Evolutionary conservation across 1,140 invertebrate genomes (phyloP).

Genomic region (Hydropsyche tenuis): DNA sequence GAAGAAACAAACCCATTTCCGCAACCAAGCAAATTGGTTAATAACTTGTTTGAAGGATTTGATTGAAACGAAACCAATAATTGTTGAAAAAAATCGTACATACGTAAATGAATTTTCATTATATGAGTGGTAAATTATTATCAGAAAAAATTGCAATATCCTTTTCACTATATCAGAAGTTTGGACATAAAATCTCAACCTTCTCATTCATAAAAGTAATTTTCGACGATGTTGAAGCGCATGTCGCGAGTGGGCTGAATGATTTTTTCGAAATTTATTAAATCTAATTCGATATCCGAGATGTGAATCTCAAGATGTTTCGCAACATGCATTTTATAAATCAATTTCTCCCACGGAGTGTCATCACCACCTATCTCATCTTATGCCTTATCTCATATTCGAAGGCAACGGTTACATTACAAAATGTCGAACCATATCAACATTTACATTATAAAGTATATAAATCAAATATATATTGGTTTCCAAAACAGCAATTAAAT

Average conservation of each 20-base stretch:
- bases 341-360: conserved; percentile 10
- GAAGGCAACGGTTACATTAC: too few relatives aligned
- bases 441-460: too few relatives aligned
- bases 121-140: too few relatives aligned
- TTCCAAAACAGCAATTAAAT: too few relatives aligned
- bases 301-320: not conserved
- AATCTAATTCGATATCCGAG: not conserved
- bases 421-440: too few relatives aligned
- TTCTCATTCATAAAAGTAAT: not conserved
- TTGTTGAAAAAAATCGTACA: not conserved
- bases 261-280: conserved; percentile 11
- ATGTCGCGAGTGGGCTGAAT: conserved; percentile 9
- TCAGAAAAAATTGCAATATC: too few relatives aligned
- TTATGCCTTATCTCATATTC: not conserved
- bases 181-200: not conserved
- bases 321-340: conserved; percentile 8
- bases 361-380: not conserved
- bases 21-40: not conserved
- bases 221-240: not conserved
- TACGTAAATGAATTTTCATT: not conserved
- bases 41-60: not conserved
- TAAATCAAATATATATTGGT: too few relatives aligned
- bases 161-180: not conserved
- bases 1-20: conserved; percentile 24
- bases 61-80: not conserved